Conservation (phyloP, 2,113 vertebrate genomes). For the cattle (Bos taurus) region DNA sequence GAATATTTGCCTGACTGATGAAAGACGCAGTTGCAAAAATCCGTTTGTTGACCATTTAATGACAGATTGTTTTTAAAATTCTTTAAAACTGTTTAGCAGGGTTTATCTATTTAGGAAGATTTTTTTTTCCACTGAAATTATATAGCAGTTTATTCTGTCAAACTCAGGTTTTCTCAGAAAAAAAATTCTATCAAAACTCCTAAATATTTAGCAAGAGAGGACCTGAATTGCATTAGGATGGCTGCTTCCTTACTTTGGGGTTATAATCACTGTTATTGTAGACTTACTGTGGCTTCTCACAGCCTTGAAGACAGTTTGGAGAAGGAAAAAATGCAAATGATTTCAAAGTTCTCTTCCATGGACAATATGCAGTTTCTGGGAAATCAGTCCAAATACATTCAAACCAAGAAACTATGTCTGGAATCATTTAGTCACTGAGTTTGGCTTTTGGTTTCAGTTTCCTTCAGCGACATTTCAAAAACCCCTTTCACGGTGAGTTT, state of each 20-base stretch:
- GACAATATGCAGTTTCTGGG: neutral
- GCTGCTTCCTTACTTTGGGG: neutral
- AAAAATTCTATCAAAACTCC: neutral
- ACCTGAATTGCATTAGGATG: neutral
- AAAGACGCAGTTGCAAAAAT: neutral
- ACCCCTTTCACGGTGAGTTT: neutral
- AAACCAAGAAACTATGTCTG: neutral
- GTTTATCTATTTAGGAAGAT: neutral
- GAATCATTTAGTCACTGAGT: neutral
- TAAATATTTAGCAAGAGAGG: neutral
- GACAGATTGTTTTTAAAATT: neutral
- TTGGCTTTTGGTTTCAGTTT: neutral
- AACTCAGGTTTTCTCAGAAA: neutral
- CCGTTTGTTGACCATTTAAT: neutral
- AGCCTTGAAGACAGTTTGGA: neutral
- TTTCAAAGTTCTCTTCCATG: neutral
- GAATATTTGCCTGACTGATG: neutral
- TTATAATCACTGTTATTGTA: neutral
- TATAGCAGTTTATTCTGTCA: neutral
- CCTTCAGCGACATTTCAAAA: fast-evolving
- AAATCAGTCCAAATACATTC: neutral
- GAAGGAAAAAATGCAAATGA: neutral
- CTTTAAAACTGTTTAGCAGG: neutral
- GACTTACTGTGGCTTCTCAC: neutral
- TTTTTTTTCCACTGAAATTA: neutral